Evolutionary conservation across 1,140 invertebrate species (phyloP).

Genomic region (Teleopsis dalmanni): DNA sequence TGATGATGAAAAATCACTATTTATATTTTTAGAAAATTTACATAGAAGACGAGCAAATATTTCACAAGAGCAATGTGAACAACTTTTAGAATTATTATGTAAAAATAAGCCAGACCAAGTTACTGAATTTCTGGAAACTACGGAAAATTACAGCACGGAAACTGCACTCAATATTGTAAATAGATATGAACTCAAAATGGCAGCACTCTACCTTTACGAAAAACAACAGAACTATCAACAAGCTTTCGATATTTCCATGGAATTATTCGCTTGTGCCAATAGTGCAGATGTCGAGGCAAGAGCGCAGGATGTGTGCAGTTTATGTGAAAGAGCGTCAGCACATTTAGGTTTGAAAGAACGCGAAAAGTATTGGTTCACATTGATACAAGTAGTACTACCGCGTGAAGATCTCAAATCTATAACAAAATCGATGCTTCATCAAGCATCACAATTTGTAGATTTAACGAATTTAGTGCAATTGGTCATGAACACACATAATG

Average conservation of each 20-base stretch:
- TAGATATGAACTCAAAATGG: conserved; percentile 38
- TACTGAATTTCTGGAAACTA: conserved; percentile 30
- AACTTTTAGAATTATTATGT: conserved; percentile 63
- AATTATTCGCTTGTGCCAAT: conserved; percentile 23
- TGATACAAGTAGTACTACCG: conserved; percentile 42
- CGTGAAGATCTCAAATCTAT: conserved; percentile 31
- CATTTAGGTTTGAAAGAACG: conserved; percentile 33
- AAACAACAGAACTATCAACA: conserved; percentile 44
- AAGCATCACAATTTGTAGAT: conserved; percentile 49
- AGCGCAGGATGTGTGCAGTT: conserved; percentile 27
- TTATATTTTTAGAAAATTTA: conserved; percentile 56
- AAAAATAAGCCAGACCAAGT: conserved; percentile 45
- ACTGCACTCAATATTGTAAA: conserved; percentile 44
- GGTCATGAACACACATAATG: conserved; percentile 40
- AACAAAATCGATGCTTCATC: conserved; percentile 45
- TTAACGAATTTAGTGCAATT: conserved; percentile 47
- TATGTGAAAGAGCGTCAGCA: conserved; percentile 43
- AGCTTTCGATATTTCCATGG: conserved; percentile 45
- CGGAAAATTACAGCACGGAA: conserved; percentile 31
- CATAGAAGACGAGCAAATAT: conserved; percentile 51
- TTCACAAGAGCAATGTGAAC: conserved; percentile 50
- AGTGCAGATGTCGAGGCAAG: conserved; percentile 13
- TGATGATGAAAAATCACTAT: conserved; percentile 48
- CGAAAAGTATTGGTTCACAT: conserved; percentile 45
- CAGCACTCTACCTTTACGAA: conserved; percentile 46